These are phyloP conservation scores for Phalacrocorax pelagicus DNA, from an alignment of 2,113 vertebrate genomes.

Conservation along the genomic window DNA sequence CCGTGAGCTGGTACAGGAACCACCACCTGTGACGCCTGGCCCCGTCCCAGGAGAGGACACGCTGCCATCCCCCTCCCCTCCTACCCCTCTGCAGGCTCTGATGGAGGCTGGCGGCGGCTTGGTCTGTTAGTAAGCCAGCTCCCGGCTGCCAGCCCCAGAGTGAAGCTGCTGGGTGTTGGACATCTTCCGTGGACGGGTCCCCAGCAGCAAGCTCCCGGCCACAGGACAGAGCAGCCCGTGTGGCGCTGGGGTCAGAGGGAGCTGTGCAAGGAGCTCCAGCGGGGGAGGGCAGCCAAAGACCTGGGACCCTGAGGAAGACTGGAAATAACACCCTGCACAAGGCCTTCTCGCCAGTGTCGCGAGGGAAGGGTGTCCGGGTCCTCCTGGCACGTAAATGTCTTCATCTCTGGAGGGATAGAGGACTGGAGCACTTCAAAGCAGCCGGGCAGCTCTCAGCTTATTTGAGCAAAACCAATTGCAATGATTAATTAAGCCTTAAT, in stretches of 20 bases:
- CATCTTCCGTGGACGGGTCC: fast-evolving
- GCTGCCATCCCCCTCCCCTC: not conserved
- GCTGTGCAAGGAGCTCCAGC: fast-evolving
- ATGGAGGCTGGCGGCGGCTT: not conserved
- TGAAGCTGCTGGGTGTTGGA: not conserved
- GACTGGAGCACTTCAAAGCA: not conserved
- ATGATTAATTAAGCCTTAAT: constrained; percentile 42
- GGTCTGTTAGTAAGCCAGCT: not conserved
- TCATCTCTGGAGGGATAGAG: not conserved
- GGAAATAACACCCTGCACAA: too few relatives aligned
- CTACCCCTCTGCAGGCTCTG: fast-evolving
- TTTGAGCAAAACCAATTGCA: constrained; percentile 13
- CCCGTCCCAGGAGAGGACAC: not conserved
- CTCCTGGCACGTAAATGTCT: not conserved
- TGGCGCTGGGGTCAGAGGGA: fast-evolving
- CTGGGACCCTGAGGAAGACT: too few relatives aligned
- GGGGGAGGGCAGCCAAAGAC: fast-evolving
- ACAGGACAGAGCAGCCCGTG: not conserved
- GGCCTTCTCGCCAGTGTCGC: fast-evolving
- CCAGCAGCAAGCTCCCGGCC: too few relatives aligned
- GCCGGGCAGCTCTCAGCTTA: not conserved
- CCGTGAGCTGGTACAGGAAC: fast-evolving
- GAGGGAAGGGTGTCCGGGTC: not conserved
- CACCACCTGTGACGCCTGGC: fast-evolving
- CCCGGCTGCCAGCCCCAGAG: not conserved